A percentile compares a stretch with the other conserved stretches of the same genome.
Evolutionary conservation across 2,113 vertebrate genomes (phyloP).

Genomic region (Oryzias celebensis): DNA sequence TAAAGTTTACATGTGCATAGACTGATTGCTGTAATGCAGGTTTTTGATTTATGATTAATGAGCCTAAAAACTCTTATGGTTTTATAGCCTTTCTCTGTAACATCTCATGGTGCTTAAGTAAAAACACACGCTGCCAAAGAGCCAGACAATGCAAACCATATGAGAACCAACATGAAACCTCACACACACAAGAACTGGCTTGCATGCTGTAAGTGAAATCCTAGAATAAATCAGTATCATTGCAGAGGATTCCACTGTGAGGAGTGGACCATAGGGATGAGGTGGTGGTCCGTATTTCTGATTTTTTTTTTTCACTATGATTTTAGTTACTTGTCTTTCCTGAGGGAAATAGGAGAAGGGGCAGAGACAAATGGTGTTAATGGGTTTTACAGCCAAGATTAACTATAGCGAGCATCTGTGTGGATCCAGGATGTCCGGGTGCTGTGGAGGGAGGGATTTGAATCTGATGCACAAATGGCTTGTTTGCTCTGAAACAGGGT

Average conservation of each 20-base stretch:
- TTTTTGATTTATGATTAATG: background rate
- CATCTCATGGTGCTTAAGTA: constrained; percentile 27
- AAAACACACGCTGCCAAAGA: constrained; percentile 54
- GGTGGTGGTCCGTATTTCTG: constrained; percentile 40
- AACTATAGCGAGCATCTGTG: constrained; percentile 60
- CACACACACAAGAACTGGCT: constrained; percentile 7
- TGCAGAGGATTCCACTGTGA: constrained; percentile 33
- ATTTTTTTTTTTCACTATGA: constrained; percentile 28
- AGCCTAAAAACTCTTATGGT: constrained; percentile 24
- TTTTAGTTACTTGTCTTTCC: constrained; percentile 24
- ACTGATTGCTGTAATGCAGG: background rate
- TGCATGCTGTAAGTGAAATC: constrained; percentile 14
- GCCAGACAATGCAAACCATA: constrained; percentile 56
- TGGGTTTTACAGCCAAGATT: background rate
- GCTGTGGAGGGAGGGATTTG: constrained; percentile 28
- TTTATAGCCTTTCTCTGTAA: constrained; percentile 2
- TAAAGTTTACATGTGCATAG: background rate
- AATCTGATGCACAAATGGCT: constrained; percentile 22
- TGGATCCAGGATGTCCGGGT: constrained; percentile 17
- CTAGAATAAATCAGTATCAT: constrained; percentile 49
- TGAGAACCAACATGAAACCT: constrained; percentile 35
- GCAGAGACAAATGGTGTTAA: constrained; percentile 50
- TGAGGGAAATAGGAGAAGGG: constrained; percentile 34
- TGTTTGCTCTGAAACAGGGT: constrained; percentile 18
- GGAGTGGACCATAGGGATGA: constrained; percentile 34